Evolutionary conservation across 2,113 vertebrate genomes (phyloP), one percentile per base, ranked within the genome.

Genomic region (Phalacrocorax pelagicus): DNA sequence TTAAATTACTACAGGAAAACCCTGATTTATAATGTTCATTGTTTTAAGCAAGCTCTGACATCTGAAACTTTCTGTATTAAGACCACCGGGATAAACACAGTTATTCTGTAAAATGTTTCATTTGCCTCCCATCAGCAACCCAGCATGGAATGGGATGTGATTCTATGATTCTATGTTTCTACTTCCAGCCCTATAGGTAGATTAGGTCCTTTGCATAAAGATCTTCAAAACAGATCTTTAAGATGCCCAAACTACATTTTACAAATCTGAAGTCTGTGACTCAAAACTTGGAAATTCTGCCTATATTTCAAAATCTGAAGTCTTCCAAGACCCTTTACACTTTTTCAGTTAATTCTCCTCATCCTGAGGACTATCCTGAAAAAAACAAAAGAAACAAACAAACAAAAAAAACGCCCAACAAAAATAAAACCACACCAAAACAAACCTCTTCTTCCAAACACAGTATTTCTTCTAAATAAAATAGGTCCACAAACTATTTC

Each of bases 181-280:
- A 18, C 16, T n/a, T 11, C 23, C 40, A 61, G 10, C 9, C 14
- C 34, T 54, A 15, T 0, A 1, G 10, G 27, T 12, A 21, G 32
- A 29, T 34, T 16, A 66, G 21, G 21, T 36, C n/a, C n/a, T 54
- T 14, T 62, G 47, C n/a, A 30, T 36, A 79, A 47, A 80, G 22
- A 8, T 52, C 9, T 59, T 92, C n/a, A 40, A 59, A 79, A 27
- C 10, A 61, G 30, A 42, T 10, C 21, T 36, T 55, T 47, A 74
- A 40, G 62, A 32, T 55, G 5, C 12, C 29, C 23, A 38, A n/a
- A 40, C 32, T 58, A 40, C 10, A 40, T 66, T n/a, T 79, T 72
- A 15, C 2, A 12, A 17, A 38, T 52, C 58, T 72, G 23, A 46
- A 67, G 4, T 46, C 23, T 65, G 12, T 32, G 52, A n/a, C 44